A percentile compares a stretch with the other conserved stretches of the same genome.
Evolutionary conservation across 2,113 vertebrate species (phyloP).

Genomic region (Egretta garzetta): DNA sequence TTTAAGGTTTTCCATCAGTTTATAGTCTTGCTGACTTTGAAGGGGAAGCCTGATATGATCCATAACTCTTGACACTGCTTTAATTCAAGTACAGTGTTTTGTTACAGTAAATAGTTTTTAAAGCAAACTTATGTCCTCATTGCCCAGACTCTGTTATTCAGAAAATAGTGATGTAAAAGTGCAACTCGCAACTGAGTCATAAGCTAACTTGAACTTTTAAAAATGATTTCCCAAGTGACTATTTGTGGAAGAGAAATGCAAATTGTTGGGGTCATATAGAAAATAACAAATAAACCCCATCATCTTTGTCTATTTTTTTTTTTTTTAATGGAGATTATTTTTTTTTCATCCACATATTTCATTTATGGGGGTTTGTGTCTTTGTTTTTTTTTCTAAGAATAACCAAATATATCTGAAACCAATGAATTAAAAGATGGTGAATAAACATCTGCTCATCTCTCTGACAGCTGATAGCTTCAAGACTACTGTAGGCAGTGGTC

Average conservation of each 20-base stretch:
- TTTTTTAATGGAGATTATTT: neutral
- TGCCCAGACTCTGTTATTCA: neutral
- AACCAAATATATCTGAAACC: neutral
- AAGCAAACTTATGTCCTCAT: neutral
- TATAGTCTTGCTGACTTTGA: neutral
- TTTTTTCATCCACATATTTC: neutral
- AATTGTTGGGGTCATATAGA: neutral
- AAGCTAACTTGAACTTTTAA: neutral
- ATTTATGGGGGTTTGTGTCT: neutral
- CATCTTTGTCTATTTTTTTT: neutral
- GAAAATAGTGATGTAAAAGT: conserved; percentile 4
- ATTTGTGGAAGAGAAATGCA: conserved; percentile 18
- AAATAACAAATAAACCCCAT: neutral
- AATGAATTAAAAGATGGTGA: neutral
- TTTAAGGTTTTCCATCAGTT: neutral
- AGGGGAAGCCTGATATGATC: neutral
- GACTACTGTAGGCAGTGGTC: neutral
- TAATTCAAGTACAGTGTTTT: neutral
- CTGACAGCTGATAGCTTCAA: neutral
- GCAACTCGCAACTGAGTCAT: conserved; percentile 26
- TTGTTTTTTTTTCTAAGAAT: neutral
- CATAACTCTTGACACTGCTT: neutral
- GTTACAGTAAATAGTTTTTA: neutral
- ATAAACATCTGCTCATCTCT: neutral
- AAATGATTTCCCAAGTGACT: neutral